Evolutionary conservation across 2,888 invertebrate genomes (phyloP).

Genomic region (Perithous albicinctus): DNA sequence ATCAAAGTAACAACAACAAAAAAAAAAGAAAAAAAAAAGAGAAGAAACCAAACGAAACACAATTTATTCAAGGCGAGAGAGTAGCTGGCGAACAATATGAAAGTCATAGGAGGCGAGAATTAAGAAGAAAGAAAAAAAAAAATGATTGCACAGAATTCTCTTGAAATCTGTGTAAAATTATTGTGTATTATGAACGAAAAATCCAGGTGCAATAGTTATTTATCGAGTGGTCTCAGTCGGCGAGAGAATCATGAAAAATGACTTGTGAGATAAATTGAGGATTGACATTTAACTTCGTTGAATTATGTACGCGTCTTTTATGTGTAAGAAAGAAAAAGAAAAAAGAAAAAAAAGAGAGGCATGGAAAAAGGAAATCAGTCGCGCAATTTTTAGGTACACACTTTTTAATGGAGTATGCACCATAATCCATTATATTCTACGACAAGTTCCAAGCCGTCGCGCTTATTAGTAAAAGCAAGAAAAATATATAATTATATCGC

Average conservation of each 20-base stretch:
- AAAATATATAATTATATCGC: conserved; percentile 31
- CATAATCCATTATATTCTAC: conserved; percentile 33
- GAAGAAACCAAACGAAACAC: no score
- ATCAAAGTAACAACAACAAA: neutral
- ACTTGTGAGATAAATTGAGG: neutral
- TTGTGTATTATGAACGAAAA: conserved; percentile 18
- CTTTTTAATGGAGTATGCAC: conserved; percentile 8
- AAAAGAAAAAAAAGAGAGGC: conserved; percentile 3
- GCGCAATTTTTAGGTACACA: conserved; percentile 29
- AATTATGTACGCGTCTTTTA: neutral
- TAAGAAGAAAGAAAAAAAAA: conserved; percentile 11
- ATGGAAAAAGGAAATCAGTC: neutral
- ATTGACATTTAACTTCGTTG: conserved; percentile 12
- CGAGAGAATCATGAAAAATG: conserved; percentile 8
- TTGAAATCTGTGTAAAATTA: conserved; percentile 4
- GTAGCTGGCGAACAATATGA: conserved; percentile 47
- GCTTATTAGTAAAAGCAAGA: conserved; percentile 6
- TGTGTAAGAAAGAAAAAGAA: neutral
- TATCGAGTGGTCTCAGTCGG: conserved; percentile 25
- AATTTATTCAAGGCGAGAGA: neutral
- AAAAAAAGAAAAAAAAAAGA: neutral
- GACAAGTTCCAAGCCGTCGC: conserved; percentile 42
- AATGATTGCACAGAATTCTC: conserved; percentile 9
- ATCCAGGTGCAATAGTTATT: conserved; percentile 32
- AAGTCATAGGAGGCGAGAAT: conserved; percentile 27